These are phyloP conservation scores for Ptyas mucosa DNA, from an alignment of 2,113 vertebrate species.

Conservation along the genomic window DNA sequence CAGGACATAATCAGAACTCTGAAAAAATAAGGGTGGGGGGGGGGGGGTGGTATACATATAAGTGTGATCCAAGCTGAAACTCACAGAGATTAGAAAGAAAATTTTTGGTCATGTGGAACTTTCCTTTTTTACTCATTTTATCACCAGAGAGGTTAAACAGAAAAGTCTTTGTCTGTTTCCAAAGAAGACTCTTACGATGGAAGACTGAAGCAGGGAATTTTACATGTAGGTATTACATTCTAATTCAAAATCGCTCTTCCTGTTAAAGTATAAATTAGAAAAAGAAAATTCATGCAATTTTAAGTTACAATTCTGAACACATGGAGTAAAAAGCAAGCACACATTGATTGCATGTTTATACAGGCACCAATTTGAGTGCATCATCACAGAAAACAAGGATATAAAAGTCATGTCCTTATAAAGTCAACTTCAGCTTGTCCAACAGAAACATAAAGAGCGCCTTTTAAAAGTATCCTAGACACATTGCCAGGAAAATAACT, in stretches of 20 bases:
- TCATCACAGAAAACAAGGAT: slow-evolving; percentile 51
- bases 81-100: neutral
- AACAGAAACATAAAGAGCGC: slow-evolving; percentile 54
- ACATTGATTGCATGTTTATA: slow-evolving; percentile 50
- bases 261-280: neutral
- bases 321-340: slow-evolving; percentile 60
- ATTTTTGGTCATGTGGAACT: neutral
- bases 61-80: neutral
- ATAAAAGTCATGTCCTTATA: slow-evolving; percentile 66
- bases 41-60: neutral
- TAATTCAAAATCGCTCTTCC: neutral
- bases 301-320: slow-evolving; percentile 19
- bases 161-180: neutral
- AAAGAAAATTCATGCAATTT: neutral
- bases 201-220: neutral
- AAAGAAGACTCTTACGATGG: neutral
- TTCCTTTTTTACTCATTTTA: neutral
- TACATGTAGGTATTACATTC: neutral
- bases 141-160: neutral
- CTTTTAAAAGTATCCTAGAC: slow-evolving; percentile 44
- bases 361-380: slow-evolving; percentile 50
- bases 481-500: slow-evolving; percentile 52
- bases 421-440: slow-evolving; percentile 67
- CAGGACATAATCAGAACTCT: neutral
- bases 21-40: neutral